phyloP scores from a whole-genome alignment of 2,888 invertebrate species.

The Eucera pruinosa region DNA sequence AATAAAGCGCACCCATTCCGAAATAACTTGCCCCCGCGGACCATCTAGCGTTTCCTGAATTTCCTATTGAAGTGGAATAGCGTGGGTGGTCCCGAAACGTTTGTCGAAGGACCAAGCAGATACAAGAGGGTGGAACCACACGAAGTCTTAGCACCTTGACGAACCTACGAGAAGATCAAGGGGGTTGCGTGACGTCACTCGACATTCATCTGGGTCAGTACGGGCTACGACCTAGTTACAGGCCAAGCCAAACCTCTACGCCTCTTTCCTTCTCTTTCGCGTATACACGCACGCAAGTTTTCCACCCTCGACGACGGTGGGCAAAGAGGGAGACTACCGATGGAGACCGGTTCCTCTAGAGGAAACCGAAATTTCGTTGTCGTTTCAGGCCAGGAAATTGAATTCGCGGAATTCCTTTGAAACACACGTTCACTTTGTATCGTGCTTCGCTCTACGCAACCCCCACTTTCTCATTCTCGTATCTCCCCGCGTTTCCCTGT shows the following conservation, averaged over 20 bases:
- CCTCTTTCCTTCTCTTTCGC: not conserved
- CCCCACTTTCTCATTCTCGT: too few species aligned
- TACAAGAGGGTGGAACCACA: slow-evolving; percentile 7
- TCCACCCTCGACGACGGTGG: slow-evolving; percentile 20
- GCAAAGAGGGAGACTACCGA: not conserved
- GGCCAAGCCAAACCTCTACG: slow-evolving; percentile 36
- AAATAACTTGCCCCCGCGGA: slow-evolving; percentile 12
- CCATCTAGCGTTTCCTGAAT: not conserved
- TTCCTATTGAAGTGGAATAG: too few species aligned
- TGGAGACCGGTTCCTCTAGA: not conserved
- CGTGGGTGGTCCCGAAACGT: slow-evolving; percentile 11
- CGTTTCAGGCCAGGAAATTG: slow-evolving; percentile 30
- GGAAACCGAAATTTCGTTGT: slow-evolving; percentile 36
- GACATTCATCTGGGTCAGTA: slow-evolving; percentile 80
- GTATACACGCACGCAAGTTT: slow-evolving; percentile 72
- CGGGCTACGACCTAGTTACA: slow-evolving; percentile 77
- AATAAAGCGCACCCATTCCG: not conserved
- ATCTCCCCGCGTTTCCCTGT: not conserved
- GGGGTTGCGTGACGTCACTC: slow-evolving; percentile 76
- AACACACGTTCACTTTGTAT: slow-evolving; percentile 9
- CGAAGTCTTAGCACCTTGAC: slow-evolving; percentile 44
- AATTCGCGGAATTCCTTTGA: slow-evolving; percentile 47
- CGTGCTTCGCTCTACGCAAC: not conserved
- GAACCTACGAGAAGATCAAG: slow-evolving; percentile 49
- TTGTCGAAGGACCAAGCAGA: slow-evolving; percentile 7